Conservation (phyloP, 53 echinoderm and acorn worm genomes). For the Astropecten irregularis region DNA sequence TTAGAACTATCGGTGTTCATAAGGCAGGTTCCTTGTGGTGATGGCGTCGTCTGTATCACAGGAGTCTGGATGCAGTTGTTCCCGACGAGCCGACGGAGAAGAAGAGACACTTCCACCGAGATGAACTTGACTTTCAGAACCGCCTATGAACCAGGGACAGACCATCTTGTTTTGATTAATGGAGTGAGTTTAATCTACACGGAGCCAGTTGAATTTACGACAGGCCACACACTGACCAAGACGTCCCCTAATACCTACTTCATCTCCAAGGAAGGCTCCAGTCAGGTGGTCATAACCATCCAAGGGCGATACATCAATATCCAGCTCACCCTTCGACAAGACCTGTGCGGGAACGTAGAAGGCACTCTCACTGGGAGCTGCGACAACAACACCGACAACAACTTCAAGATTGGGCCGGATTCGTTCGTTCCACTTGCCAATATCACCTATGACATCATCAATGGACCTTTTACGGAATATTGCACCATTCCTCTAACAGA, state of each 20-base stretch:
- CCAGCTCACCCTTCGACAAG: conserved; percentile 47
- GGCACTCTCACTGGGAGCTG: conserved; percentile 74
- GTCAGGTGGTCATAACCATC: conserved; percentile 51
- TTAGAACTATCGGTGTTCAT: conserved; percentile 57
- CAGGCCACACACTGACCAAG: conserved; percentile 58
- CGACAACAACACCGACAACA: conserved; percentile 62
- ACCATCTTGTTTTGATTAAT: conserved; percentile 51
- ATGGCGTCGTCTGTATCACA: conserved; percentile 63
- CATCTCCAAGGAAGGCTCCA: conserved; percentile 42
- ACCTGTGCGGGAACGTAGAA: conserved; percentile 23
- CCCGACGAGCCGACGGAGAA: conserved; percentile 47
- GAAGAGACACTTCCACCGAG: neutral
- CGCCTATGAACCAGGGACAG: conserved; percentile 16
- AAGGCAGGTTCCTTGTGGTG: conserved; percentile 78
- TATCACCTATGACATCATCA: conserved; percentile 71
- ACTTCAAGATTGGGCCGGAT: conserved; percentile 47
- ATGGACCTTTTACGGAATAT: conserved; percentile 75
- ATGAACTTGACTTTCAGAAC: conserved; percentile 40
- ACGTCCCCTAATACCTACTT: conserved; percentile 52
- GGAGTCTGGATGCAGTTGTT: conserved; percentile 68
- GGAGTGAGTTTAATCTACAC: conserved; percentile 51
- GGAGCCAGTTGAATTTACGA: conserved; percentile 40
- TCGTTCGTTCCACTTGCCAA: conserved; percentile 44
- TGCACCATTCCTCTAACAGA: conserved; percentile 49
- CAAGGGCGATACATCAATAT: conserved; percentile 64